A percentile compares a stretch with the other conserved stretches of the same genome.
Evolutionary conservation across 2,113 vertebrate species (phyloP).

Genomic region (Sinocyclocheilus anshuiensis): DNA sequence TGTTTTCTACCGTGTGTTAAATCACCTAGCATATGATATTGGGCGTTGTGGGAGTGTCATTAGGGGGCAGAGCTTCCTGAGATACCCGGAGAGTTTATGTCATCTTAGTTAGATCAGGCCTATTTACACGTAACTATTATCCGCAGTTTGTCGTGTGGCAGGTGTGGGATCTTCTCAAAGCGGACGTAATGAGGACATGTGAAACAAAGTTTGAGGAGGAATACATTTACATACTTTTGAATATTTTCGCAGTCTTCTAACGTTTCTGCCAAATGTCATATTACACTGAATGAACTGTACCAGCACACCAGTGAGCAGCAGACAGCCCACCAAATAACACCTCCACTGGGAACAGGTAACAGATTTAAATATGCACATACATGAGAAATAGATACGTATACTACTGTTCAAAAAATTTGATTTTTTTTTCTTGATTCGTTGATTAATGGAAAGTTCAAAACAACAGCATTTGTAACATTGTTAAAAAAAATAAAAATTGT

Average conservation of each 20-base stretch:
- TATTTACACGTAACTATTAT: conserved; percentile 51
- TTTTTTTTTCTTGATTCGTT: no score
- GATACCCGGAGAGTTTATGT: background rate
- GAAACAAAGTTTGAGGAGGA: conserved; percentile 57
- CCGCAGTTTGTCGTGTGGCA: conserved; percentile 66
- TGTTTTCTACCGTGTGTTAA: background rate
- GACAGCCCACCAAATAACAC: no score
- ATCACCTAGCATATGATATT: no score
- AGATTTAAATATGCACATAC: conserved; percentile 20
- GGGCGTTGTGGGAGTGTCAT: background rate
- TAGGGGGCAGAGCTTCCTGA: background rate
- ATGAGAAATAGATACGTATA: background rate
- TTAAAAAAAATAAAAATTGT: no score
- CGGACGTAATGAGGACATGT: conserved; percentile 74
- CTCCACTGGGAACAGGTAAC: background rate
- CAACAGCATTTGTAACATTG: no score
- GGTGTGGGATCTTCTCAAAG: conserved; percentile 73
- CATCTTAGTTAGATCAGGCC: conserved; percentile 23
- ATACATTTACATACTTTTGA: conserved; percentile 61
- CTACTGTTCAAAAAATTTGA: background rate
- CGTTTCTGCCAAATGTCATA: conserved; percentile 30
- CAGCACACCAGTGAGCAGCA: no score
- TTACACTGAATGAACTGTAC: no score
- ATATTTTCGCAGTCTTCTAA: conserved; percentile 51
- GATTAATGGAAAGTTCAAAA: no score